Conservation (phyloP, 2,113 vertebrate genomes). For the Varanus komodoensis region DNA sequence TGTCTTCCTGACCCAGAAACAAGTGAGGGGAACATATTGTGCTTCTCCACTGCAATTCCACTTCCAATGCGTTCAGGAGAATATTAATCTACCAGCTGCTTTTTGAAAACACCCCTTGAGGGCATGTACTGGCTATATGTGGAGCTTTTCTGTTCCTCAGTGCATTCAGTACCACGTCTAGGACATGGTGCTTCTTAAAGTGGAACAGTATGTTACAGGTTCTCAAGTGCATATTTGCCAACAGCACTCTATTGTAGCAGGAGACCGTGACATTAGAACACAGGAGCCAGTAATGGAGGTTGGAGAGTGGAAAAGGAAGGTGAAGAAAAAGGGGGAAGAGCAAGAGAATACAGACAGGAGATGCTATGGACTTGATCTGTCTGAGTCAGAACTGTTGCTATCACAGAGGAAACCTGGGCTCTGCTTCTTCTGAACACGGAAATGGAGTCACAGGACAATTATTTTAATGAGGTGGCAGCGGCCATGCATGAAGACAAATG, state of each 20-base stretch:
- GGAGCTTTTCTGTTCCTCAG: no score
- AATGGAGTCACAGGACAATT: background rate
- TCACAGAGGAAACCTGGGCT: background rate
- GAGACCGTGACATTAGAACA: background rate
- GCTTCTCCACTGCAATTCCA: background rate
- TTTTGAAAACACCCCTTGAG: background rate
- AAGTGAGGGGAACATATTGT: background rate
- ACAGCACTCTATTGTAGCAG: no score
- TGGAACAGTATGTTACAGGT: background rate
- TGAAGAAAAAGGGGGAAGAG: background rate
- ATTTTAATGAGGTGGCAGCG: background rate
- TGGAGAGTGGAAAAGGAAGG: no score
- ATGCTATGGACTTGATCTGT: background rate
- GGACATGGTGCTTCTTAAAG: background rate
- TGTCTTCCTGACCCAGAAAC: background rate
- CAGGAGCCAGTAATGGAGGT: background rate
- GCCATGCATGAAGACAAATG: background rate
- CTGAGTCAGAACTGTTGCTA: background rate
- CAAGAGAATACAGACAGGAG: background rate
- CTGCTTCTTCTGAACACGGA: background rate
- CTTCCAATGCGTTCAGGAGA: background rate
- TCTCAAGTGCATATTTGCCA: background rate
- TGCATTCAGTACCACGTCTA: background rate
- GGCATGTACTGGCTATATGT: background rate
- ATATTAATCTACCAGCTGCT: background rate